A percentile compares a stretch with the other conserved stretches of the same genome.
phyloP scores from a whole-genome alignment of 35 echinoderm and acorn worm genomes.

The Anneissia japonica region DNA sequence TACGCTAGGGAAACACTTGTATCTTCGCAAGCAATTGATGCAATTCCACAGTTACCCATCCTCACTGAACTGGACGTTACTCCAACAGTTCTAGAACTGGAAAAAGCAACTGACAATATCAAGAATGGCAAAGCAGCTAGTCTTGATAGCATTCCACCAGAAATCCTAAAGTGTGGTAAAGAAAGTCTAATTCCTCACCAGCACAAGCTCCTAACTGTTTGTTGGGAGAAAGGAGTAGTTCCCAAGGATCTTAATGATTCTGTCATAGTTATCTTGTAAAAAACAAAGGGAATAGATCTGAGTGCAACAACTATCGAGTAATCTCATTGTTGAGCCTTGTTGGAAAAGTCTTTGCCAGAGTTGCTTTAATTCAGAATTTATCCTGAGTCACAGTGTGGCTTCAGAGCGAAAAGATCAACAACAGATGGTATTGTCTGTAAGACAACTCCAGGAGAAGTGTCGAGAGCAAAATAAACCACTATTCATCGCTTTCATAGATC shows the following conservation, averaged over 20 bases:
- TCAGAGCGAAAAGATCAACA: neutral
- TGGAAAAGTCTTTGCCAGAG: constrained; percentile 17
- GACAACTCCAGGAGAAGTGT: constrained; percentile 21
- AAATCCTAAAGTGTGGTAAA: neutral
- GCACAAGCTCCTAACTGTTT: neutral
- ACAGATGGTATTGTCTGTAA: neutral
- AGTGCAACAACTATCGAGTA: constrained; percentile 16
- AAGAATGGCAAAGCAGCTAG: too few relatives aligned
- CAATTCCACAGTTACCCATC: neutral
- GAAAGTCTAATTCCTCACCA: neutral
- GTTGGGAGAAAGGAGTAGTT: neutral
- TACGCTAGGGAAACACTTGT: neutral
- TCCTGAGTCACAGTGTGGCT: constrained; percentile 11
- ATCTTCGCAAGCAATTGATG: neutral
- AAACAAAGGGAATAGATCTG: neutral
- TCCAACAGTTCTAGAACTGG: neutral
- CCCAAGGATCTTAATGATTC: neutral
- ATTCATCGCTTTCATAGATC: constrained; percentile 19
- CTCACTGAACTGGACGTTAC: neutral
- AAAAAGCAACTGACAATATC: too few relatives aligned
- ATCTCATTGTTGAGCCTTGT: constrained; percentile 25
- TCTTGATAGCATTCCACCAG: neutral
- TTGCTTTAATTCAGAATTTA: neutral
- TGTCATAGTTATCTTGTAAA: neutral
- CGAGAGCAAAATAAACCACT: neutral